A percentile compares a stretch with the other conserved stretches of the same genome.
Evolutionary conservation across 2,113 vertebrate species (phyloP).

Genomic region (Rhipidura dahli): DNA sequence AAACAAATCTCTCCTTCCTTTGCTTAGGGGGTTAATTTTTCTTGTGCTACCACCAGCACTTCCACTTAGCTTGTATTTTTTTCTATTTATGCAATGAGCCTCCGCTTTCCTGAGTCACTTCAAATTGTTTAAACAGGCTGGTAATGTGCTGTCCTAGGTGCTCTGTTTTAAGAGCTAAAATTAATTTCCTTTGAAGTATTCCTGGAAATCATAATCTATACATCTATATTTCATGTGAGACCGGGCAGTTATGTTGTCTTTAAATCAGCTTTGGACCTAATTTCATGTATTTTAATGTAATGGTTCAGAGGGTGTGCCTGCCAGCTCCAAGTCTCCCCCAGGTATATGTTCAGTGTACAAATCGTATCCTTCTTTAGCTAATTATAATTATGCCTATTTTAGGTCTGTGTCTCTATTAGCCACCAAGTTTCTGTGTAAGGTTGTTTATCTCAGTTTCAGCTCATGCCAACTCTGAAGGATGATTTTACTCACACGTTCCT

Average conservation of each 20-base stretch:
- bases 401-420: not conserved
- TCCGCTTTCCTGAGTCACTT: not conserved
- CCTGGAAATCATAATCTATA: not conserved
- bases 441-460: not conserved
- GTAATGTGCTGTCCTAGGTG: not conserved
- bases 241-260: not conserved
- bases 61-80: not conserved
- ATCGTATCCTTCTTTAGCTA: not conserved
- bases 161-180: not conserved
- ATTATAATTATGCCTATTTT: not conserved
- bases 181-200: not conserved
- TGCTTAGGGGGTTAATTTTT: not conserved
- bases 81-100: not conserved
- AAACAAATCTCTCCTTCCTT: not conserved
- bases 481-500: not conserved
- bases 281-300: not conserved
- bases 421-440: not conserved
- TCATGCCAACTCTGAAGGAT: not conserved
- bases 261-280: not conserved
- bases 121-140: not conserved
- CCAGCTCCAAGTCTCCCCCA: not conserved
- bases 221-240: not conserved
- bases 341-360: not conserved
- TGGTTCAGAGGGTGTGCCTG: not conserved
- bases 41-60: not conserved